These are phyloP conservation scores for Taxidea taxus DNA, from an alignment of 2,113 vertebrate species.

Conservation along the genomic window DNA sequence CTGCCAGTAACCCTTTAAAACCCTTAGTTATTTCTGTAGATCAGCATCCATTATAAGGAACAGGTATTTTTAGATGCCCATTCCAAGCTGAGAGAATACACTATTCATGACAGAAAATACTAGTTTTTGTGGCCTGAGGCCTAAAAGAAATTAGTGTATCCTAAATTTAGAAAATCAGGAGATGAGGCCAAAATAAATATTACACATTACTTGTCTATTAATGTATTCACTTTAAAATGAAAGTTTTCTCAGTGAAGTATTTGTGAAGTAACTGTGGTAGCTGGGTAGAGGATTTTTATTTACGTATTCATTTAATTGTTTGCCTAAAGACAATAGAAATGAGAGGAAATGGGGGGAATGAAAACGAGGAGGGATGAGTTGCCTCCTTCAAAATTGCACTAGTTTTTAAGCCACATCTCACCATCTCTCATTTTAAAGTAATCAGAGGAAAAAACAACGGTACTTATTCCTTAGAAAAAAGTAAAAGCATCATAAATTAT, in stretches of 20 bases:
- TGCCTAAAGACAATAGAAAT: not conserved
- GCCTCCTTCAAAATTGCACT: not conserved
- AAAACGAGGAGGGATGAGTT: not conserved
- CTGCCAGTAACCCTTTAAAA: not conserved
- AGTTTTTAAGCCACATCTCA: not conserved
- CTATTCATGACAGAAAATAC: not conserved
- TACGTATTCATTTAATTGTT: not conserved
- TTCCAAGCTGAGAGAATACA: not conserved
- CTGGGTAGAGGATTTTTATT: not conserved
- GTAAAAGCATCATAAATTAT: not conserved
- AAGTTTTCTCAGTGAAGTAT: not conserved
- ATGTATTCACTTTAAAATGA: not conserved
- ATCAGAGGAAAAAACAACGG: not conserved
- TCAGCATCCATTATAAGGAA: not conserved
- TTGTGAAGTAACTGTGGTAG: not conserved
- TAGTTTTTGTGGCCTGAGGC: not conserved
- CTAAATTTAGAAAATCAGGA: slow-evolving; percentile 29
- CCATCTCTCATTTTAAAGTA: not conserved
- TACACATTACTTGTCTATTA: not conserved
- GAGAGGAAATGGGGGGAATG: not conserved
- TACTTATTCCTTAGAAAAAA: not conserved
- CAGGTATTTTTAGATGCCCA: not conserved
- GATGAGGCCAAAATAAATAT: not conserved
- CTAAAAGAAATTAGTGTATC: not conserved
- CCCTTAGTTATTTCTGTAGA: not conserved